Percentiles rank a stretch among this genome's conserved stretches.
Conservation (phyloP, 1,140 invertebrate genomes). For the Pseudomyrmex cubaensis region DNA sequence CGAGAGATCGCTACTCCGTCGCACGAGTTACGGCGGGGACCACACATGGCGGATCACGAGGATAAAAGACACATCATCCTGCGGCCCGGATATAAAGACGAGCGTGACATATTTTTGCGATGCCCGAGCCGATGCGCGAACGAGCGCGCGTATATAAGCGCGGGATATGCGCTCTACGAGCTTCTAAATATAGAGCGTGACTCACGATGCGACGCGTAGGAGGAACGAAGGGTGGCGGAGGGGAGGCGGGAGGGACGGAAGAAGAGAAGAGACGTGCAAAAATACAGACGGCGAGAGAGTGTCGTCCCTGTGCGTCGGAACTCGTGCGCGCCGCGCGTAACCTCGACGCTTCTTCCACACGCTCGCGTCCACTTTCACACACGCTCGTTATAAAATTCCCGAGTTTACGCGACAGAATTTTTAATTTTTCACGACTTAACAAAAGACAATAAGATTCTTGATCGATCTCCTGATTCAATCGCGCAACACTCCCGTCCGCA, state of each 20-base stretch:
- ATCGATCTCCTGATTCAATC: conserved; percentile 18
- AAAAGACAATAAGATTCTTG: too few relatives aligned
- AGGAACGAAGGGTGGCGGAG: conserved; percentile 53
- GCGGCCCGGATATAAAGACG: conserved; percentile 67
- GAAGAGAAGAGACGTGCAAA: conserved; percentile 73
- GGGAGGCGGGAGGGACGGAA: conserved; percentile 7
- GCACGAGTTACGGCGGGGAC: conserved; percentile 59
- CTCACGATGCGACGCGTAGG: conserved; percentile 73
- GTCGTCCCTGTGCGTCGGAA: conserved; percentile 67
- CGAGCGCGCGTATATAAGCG: conserved; percentile 26
- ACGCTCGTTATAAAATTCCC: conserved; percentile 35
- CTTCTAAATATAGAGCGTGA: conserved; percentile 83
- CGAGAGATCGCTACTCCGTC: background rate
- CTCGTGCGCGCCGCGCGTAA: conserved; percentile 56
- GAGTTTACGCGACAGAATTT: too few relatives aligned
- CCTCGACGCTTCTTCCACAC: conserved; percentile 42
- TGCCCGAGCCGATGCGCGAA: conserved; percentile 51
- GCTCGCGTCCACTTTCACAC: conserved; percentile 62
- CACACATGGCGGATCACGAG: conserved; percentile 68
- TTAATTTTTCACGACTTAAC: too few relatives aligned
- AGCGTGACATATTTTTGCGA: conserved; percentile 82
- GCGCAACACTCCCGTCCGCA: conserved; percentile 10
- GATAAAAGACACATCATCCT: conserved; percentile 71
- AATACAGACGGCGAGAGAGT: conserved; percentile 72
- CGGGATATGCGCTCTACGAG: conserved; percentile 70